Conservation (phyloP, 2,113 vertebrate genomes). For the Bujurquina vittata region DNA sequence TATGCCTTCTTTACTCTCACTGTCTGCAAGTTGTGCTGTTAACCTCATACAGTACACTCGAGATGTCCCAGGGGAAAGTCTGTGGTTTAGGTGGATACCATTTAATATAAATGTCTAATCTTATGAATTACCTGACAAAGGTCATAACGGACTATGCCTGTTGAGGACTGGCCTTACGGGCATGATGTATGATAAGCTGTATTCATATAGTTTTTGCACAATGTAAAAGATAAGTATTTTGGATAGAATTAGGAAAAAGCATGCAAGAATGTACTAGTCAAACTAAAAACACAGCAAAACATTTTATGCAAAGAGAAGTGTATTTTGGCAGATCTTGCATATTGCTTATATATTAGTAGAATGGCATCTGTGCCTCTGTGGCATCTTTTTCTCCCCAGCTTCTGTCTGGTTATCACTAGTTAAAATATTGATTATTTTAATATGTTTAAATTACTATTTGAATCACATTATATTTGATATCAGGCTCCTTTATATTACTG, state of each 20-base stretch:
- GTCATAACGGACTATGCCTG: background rate
- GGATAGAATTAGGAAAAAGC: background rate
- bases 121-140: background rate
- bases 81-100: background rate
- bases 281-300: background rate
- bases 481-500: slow-evolving; percentile 41
- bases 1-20: slow-evolving; percentile 23
- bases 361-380: background rate
- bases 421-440: background rate
- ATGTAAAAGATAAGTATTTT: background rate
- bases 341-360: background rate
- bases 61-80: background rate
- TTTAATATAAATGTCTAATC: slow-evolving; percentile 35
- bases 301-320: background rate
- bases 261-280: background rate
- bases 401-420: background rate
- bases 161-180: background rate
- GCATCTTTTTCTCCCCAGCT: background rate
- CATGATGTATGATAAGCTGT: background rate
- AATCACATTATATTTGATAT: slow-evolving; percentile 35
- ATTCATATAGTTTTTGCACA: background rate
- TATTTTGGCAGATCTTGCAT: background rate
- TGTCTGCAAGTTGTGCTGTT: slow-evolving; percentile 16
- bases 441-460: slow-evolving; percentile 4
- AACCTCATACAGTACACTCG: slow-evolving; percentile 18